phyloP scores from a whole-genome alignment of 2,888 invertebrate genomes.

The Laothoe populi region DNA sequence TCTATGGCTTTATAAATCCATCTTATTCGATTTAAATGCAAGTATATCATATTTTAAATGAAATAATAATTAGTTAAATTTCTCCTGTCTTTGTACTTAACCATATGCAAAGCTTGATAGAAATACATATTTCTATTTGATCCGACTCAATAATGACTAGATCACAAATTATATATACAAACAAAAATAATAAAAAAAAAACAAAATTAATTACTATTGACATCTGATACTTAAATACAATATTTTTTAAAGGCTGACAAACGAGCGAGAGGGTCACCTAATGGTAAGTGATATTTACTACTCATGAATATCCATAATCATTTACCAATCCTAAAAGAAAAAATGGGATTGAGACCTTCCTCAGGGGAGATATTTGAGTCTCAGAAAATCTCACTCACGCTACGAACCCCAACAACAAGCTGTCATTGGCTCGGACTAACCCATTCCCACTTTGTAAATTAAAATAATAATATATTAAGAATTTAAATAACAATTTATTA shows the following conservation, averaged over 20 bases:
- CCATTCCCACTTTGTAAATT: too few species aligned
- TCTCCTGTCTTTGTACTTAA: background rate
- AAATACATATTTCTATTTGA: background rate
- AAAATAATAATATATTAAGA: too few species aligned
- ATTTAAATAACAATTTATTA: background rate
- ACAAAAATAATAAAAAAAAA: background rate
- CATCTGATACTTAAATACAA: background rate
- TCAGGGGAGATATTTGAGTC: too few species aligned
- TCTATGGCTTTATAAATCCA: background rate
- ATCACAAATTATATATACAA: slow-evolving; percentile 1
- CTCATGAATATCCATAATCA: too few species aligned
- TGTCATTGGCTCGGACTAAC: too few species aligned
- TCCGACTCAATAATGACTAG: slow-evolving; percentile 10
- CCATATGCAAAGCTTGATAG: background rate
- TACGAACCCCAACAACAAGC: too few species aligned
- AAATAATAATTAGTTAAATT: background rate
- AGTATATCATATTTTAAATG: background rate
- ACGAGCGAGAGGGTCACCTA: too few species aligned
- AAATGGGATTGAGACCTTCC: too few species aligned
- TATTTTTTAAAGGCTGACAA: too few species aligned
- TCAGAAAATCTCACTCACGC: too few species aligned
- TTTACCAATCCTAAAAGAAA: too few species aligned
- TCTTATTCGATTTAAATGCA: background rate
- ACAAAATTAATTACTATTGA: background rate
- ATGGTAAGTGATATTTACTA: too few species aligned